phyloP scores from a whole-genome alignment of 1,140 invertebrate genomes.

The Conus ventricosus region DNA sequence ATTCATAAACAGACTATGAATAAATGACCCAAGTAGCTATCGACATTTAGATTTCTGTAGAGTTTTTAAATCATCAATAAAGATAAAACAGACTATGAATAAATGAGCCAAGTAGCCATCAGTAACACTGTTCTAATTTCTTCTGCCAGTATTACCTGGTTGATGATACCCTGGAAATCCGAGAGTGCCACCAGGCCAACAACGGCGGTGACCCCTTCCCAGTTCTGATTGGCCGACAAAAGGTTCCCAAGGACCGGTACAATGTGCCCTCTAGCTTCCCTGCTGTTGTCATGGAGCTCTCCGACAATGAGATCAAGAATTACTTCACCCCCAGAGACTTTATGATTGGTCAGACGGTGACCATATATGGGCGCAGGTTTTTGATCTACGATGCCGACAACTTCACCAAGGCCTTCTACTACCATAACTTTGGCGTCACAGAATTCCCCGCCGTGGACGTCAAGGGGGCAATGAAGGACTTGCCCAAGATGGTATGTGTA shows the following conservation, averaged over 20 bases:
- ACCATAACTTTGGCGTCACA: constrained; percentile 77
- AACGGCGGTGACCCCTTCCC: constrained; percentile 85
- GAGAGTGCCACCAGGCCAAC: constrained; percentile 82
- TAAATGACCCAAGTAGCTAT: no score
- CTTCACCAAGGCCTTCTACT: constrained; percentile 89
- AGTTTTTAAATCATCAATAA: not conserved
- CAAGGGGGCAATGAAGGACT: constrained; percentile 56
- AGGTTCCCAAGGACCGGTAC: constrained; percentile 87
- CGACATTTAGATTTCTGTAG: no score
- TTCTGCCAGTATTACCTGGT: constrained; percentile 83
- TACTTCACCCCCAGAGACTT: constrained; percentile 87
- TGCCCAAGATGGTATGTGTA: constrained; percentile 70
- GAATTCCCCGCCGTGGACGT: constrained; percentile 74
- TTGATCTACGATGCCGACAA: constrained; percentile 86
- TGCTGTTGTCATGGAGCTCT: constrained; percentile 77
- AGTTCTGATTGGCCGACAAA: constrained; percentile 83
- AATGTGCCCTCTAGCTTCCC: constrained; percentile 79
- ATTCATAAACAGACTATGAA: no score
- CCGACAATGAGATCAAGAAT: constrained; percentile 82
- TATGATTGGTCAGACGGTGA: constrained; percentile 84
- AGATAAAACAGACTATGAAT: not conserved
- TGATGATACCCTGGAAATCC: constrained; percentile 87
- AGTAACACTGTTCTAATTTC: not conserved
- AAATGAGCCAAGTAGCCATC: not conserved
- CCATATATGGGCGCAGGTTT: constrained; percentile 87